Base-by-base conservation (phyloP, 1,140 invertebrate genomes). In the Holcopasites calliopsidis region DNA sequence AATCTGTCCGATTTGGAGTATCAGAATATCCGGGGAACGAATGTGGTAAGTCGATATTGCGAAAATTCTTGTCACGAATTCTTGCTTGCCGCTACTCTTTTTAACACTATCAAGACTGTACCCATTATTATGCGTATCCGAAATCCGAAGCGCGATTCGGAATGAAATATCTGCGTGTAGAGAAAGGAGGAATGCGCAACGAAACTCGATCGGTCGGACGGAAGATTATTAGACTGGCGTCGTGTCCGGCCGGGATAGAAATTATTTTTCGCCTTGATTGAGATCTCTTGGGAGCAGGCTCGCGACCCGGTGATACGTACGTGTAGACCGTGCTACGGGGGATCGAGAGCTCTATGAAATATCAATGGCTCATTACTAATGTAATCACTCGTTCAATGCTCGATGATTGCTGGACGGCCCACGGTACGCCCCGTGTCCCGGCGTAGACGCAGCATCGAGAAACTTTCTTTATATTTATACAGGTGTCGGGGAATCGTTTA, bases 231-330 rank as follows among this genome's bases (percentile, higher is more conserved):
- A 89, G 74, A 82, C 82, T 54, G 72, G 52, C 77, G n/a, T 68
- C 70, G 68, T 69, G 80, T 77, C n/a, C 44, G 84, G 85, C 76
- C 77, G 77, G 70, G 74, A 79, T 79, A 78, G 72, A 84, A 87
- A 88, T 90, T 89, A 90, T 89, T 90, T 87, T 90, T 87, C 85
- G 85, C 85, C 85, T 88, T 91, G 90, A 91, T 91, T 91, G 89
- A 84, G 85, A 86, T 89, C 90, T 88, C 90, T 62, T 73, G 90
- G 87, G 90, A 85, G 72, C 79, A 60, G 40, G 73, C 60, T 66
- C 70, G 76, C 58, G 69, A 76, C 80, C 11, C 58, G 52, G 31
- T 64, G 74, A 54, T 85, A 57, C 76, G 77, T 83, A 84, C 74
- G 69, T 85, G 75, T 76, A 72, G 60, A 62, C 83, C 49, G 47